These are phyloP conservation scores for Myopa testacea DNA, from an alignment of 2,888 invertebrate species.

Conservation along the genomic window DNA sequence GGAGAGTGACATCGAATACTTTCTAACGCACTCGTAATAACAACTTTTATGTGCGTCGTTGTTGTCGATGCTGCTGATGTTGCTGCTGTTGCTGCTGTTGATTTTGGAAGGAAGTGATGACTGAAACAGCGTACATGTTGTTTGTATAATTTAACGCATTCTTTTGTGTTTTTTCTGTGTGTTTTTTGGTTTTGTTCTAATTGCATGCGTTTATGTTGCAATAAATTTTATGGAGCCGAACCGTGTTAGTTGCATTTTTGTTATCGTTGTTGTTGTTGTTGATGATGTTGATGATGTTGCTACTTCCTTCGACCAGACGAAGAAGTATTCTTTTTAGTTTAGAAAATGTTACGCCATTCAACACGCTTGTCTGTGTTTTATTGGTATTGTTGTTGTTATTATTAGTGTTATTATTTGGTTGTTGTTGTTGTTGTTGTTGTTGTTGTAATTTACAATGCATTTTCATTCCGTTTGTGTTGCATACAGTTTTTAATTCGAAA, in stretches of 20 bases:
- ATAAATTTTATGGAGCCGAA: conserved; percentile 27
- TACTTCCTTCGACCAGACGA: conserved; percentile 1
- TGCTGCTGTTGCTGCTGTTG: conserved; percentile 15
- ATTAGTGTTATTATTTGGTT: background rate
- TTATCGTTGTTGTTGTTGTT: conserved; percentile 15
- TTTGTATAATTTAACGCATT: conserved; percentile 14
- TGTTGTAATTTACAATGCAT: background rate
- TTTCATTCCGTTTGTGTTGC: background rate
- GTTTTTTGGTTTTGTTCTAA: conserved; percentile 8
- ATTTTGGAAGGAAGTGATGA: conserved; percentile 31
- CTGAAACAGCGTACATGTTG: conserved; percentile 27
- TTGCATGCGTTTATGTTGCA: conserved; percentile 23
- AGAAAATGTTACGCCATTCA: conserved; percentile 6
- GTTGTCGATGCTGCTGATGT: background rate
- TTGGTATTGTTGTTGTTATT: conserved; percentile 5
- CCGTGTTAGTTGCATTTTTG: background rate
- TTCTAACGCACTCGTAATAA: background rate
- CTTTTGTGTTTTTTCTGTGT: background rate
- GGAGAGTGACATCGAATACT: conserved; percentile 13
- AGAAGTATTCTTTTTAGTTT: conserved; percentile 24
- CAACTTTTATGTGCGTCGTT: background rate
- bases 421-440: background rate
- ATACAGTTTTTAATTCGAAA: conserved; percentile 13
- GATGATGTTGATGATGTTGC: conserved; percentile 2
- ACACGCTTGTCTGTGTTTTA: conserved; percentile 9